Conservation (phyloP, 1,140 invertebrate genomes). For the Saccostrea glomerata region DNA sequence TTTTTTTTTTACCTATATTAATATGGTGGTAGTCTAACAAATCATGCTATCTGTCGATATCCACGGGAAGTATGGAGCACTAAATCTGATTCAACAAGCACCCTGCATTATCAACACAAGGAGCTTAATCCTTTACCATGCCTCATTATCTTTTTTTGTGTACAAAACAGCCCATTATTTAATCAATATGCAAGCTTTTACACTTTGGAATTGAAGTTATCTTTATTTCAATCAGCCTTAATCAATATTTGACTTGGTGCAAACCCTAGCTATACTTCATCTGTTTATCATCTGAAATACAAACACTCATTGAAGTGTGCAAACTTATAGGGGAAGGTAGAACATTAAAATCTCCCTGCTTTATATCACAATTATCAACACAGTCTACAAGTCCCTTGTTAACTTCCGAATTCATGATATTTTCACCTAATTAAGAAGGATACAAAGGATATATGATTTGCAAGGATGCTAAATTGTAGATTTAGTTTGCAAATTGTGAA, state of each 20-base stretch:
- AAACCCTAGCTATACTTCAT: background rate
- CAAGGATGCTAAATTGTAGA: background rate
- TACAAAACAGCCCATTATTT: conserved; percentile 28
- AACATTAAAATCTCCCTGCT: background rate
- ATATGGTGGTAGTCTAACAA: background rate
- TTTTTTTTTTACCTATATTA: background rate
- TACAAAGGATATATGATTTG: background rate
- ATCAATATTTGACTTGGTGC: conserved; percentile 30
- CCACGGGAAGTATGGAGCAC: background rate
- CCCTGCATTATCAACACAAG: background rate
- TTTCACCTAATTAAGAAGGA: background rate
- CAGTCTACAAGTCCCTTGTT: background rate
- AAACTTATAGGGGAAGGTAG: conserved; percentile 3
- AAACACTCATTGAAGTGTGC: conserved; percentile 13
- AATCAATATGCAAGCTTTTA: conserved; percentile 38
- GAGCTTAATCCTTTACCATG: conserved; percentile 1
- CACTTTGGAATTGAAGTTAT: conserved; percentile 28
- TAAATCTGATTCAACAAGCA: background rate
- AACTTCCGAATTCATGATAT: background rate
- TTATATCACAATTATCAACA: background rate
- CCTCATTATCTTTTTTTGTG: conserved; percentile 24
- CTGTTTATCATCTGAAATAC: conserved; percentile 19
- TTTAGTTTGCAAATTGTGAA: no score
- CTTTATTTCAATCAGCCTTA: conserved; percentile 27
- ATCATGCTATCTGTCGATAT: background rate